A percentile compares a stretch with the other conserved stretches of the same genome.
These are phyloP conservation scores for Drosophila acutilabella DNA, from an alignment of 2,888 invertebrate genomes.

Conservation along the genomic window DNA sequence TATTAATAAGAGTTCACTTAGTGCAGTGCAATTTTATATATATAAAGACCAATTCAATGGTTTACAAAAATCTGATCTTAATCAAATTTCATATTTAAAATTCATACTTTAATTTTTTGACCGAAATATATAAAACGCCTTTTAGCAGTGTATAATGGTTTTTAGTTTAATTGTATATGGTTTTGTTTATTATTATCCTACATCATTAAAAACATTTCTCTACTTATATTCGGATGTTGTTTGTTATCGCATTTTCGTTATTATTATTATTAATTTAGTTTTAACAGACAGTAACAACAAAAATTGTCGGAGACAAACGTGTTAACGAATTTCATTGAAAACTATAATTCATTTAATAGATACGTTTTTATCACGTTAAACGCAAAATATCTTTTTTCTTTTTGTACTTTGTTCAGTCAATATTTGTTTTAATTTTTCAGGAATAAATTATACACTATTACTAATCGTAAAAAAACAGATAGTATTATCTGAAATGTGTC, in stretches of 20 bases:
- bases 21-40: not conserved
- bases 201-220: too few relatives aligned
- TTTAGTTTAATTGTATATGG: too few relatives aligned
- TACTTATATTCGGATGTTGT: too few relatives aligned
- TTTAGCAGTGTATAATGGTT: too few relatives aligned
- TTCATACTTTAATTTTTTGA: too few relatives aligned
- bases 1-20: slow-evolving; percentile 3
- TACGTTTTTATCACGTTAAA: not conserved
- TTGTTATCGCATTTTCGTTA: too few relatives aligned
- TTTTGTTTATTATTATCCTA: too few relatives aligned
- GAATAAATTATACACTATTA: not conserved
- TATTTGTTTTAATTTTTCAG: not conserved
- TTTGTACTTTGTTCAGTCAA: not conserved
- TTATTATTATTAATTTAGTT: too few relatives aligned
- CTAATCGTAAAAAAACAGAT: not conserved
- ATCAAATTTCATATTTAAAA: too few relatives aligned
- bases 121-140: too few relatives aligned
- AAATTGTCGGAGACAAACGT: not conserved
- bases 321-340: not conserved
- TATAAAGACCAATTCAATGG: too few relatives aligned
- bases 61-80: too few relatives aligned
- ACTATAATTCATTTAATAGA: not conserved
- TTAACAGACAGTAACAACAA: not conserved
- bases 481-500: not conserved
- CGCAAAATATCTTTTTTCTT: not conserved